phyloP scores from a whole-genome alignment of 1,140 invertebrate genomes.

The Drosophila cardini region DNA sequence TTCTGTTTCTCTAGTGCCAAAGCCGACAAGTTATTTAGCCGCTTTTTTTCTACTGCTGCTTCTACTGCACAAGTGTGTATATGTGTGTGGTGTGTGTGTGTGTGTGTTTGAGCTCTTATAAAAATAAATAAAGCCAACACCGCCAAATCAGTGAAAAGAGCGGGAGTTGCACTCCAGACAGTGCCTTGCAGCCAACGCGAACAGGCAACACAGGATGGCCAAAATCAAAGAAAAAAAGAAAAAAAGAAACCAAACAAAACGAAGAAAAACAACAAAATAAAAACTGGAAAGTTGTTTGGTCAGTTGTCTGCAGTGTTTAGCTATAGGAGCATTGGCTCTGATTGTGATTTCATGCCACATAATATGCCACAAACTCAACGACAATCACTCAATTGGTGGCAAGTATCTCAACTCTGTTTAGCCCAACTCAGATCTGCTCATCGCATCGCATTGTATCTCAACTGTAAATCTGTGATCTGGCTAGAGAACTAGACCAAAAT shows the following conservation, averaged over 20 bases:
- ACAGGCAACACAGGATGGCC: constrained; percentile 7
- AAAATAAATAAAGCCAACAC: constrained; percentile 79
- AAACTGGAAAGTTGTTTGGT: constrained; percentile 82
- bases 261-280: constrained; percentile 34
- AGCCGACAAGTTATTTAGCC: constrained; percentile 55
- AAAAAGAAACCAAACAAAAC: constrained; percentile 8
- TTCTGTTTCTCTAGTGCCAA: constrained; percentile 54
- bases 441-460: constrained; percentile 1
- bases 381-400: constrained; percentile 21
- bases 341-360: constrained; percentile 44
- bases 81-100: constrained; percentile 12
- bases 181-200: constrained; percentile 19
- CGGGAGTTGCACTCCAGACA: constrained; percentile 35
- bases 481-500: constrained; percentile 41
- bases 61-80: no score
- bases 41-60: constrained; percentile 37
- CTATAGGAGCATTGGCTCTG: constrained; percentile 23
- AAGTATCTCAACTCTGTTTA: constrained; percentile 4
- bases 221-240: constrained; percentile 10
- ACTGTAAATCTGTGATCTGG: constrained; percentile 40
- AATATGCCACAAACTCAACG: constrained; percentile 11
- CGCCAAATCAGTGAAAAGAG: constrained; percentile 65
- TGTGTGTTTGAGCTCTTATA: constrained; percentile 76
- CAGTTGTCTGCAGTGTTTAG: constrained; percentile 51
- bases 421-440: not conserved